phyloP scores from a whole-genome alignment of 30 jellyfish, hydroid and myxozoan species.

The Hydra vulgaris region DNA sequence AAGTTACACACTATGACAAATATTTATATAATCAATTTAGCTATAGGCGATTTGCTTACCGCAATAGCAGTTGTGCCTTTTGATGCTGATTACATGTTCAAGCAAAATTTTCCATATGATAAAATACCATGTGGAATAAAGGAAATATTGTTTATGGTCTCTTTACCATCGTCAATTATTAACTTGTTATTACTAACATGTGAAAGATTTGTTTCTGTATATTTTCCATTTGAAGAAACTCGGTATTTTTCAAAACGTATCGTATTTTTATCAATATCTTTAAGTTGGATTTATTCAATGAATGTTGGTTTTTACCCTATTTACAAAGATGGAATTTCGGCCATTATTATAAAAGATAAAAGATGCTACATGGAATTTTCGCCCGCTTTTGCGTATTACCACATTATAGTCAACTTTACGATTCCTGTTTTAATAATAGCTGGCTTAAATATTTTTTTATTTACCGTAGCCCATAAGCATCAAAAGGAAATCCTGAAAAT shows the following conservation, averaged over 20 bases:
- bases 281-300: constrained; percentile 5
- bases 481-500: neutral
- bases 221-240: neutral
- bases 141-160: constrained; percentile 10
- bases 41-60: constrained; percentile 4
- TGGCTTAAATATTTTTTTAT: neutral
- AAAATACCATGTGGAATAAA: constrained; percentile 14
- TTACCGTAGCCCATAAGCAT: neutral
- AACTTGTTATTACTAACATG: constrained; percentile 12
- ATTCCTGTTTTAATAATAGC: neutral
- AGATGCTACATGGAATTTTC: neutral
- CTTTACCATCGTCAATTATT: constrained; percentile 18
- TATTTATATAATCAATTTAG: constrained; percentile 5
- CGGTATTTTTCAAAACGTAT: neutral
- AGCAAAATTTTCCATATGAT: neutral
- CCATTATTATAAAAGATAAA: neutral
- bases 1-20: constrained; percentile 11
- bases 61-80: constrained; percentile 8
- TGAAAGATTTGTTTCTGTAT: constrained; percentile 8
- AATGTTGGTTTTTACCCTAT: constrained; percentile 8
- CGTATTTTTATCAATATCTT: neutral
- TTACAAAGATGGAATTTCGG: neutral
- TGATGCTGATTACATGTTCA: constrained; percentile 15
- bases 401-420: neutral
- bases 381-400: neutral